These are phyloP conservation scores for Stercorarius parasiticus DNA, from an alignment of 2,113 vertebrate species.

Conservation along the genomic window DNA sequence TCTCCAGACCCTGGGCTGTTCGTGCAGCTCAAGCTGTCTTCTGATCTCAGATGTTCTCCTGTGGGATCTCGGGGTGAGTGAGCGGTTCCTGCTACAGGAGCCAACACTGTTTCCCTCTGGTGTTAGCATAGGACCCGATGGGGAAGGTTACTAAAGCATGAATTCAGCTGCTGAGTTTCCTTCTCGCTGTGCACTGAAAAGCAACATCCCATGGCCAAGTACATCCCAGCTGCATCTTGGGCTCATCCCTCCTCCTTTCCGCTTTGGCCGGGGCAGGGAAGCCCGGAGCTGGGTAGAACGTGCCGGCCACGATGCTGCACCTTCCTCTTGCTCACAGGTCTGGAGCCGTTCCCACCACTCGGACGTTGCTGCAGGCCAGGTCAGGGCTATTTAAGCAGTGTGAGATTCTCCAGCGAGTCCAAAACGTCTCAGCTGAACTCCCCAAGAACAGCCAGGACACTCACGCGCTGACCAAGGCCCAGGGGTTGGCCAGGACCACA, in stretches of 20 bases:
- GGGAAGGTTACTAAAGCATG: background rate
- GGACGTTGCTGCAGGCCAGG: background rate
- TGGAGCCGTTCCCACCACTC: fast-evolving
- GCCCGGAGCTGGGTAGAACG: fast-evolving
- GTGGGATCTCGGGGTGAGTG: background rate
- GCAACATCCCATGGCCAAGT: background rate
- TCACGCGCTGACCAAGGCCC: fast-evolving
- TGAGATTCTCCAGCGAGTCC: background rate
- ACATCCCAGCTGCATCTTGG: background rate
- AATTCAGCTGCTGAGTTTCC: background rate
- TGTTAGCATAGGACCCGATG: background rate
- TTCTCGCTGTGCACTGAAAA: background rate
- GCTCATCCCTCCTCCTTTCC: background rate
- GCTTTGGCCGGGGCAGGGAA: fast-evolving
- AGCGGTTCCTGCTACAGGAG: fast-evolving
- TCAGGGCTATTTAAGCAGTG: background rate
- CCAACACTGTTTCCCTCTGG: background rate
- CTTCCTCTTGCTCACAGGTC: fast-evolving
- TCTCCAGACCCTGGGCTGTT: background rate
- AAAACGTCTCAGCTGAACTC: background rate
- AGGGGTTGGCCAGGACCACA: background rate
- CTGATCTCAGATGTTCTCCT: background rate
- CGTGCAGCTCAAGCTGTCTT: background rate
- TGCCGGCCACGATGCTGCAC: fast-evolving
- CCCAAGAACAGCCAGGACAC: background rate